Base-by-base conservation (phyloP, 2,888 invertebrate species). In the Micoletzkya japonica region DNA sequence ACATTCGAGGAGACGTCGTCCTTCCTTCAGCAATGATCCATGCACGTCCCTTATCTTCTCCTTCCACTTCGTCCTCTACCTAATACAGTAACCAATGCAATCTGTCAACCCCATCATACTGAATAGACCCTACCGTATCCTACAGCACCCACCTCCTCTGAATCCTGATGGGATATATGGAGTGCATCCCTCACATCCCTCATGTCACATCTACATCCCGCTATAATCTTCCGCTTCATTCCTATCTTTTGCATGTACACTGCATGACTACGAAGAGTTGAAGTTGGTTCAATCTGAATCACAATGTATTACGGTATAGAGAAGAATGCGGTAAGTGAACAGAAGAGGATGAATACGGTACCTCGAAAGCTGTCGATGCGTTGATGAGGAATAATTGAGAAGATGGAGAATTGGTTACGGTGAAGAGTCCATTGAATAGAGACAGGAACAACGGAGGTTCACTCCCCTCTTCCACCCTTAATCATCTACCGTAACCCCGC, bases 381-480 rank as follows among this genome's bases (percentile, higher is more conserved):
- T n/a, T n/a, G n/a, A n/a, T n/a, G n/a, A n/a, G n/a, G n/a, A n/a
- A n/a, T n/a, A n/a, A n/a, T n/a, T n/a, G n/a, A n/a, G n/a, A n/a
- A 14, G 44, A 44, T 44, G 44, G 20, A 44, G 44, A 44, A 2
- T 49, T 26, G 14, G 17, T 30, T 2, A 63, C 63, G 34, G 63
- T 63, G 34, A 63, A 63, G 10, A 50, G 4, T 32, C 63, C 70
- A 17, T 67, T 28, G 70, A 80, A 77, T 0, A 80, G 67, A n/a
- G 64, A 64, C 20, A 79, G 72, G 54, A 79, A 77, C 10, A 80
- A 60, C 7, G 75, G 72, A 2, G 70, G 58, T 61, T 79, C 79
- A n/a, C 30, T 4, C 26, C 63, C 63, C 34, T 63, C 63, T 50
- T 63, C 63, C 63, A 63, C 50, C 28, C 63, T 63, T 17, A 4